Base-by-base conservation (phyloP, 2,797 vertebrate genomes). In the Rhabdophis nuchalis region DNA sequence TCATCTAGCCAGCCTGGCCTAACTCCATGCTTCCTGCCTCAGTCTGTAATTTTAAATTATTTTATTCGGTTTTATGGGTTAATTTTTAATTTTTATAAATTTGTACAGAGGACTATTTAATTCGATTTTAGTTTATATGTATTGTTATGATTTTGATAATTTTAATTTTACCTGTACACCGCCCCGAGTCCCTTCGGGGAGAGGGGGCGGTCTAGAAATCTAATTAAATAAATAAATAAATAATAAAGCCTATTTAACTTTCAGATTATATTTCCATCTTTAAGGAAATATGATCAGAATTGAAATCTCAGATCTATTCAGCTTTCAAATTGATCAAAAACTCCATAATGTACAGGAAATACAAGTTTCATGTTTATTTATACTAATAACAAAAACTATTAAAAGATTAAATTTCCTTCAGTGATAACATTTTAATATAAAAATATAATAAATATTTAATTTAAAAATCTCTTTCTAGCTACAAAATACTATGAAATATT, bases 371-470 rank as follows among this genome's bases (percentile, higher is more conserved):
- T 52, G 11, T 46, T 68, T 61, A 87, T 93, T 94, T 36, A 52
- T 54, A 91, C 61, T 58, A 92, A n/a, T 25, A 92, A 92, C 92
- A 60, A 18, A 72, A 90, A 89, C 27, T n/a, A 46, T 91, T 82
- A 57, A 82, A 93, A 32, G 41, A 3, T 56, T 11, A 32, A 60
- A 53, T 52, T 77, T 68, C 90, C 61, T 93, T 46, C 57, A 46
- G 5, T 23, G 14, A 92, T 1, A 93, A 41, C 12, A 93, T 20
- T 52, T 85, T 93, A 87, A 92, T 0, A 85, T 6, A 57, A 87
- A 87, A 57, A 58, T 32, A 60, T 87, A 32, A 36, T 57, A 53
- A 87, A 54, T 41, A 27, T 27, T 46, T 85, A 5, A 23, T 77
- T 77, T 46, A 82, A 82, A 10, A 82, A 41, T 41, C 9, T 82